Evolutionary conservation across 2,888 invertebrate genomes (phyloP).

Genomic region (Panopea generosa): DNA sequence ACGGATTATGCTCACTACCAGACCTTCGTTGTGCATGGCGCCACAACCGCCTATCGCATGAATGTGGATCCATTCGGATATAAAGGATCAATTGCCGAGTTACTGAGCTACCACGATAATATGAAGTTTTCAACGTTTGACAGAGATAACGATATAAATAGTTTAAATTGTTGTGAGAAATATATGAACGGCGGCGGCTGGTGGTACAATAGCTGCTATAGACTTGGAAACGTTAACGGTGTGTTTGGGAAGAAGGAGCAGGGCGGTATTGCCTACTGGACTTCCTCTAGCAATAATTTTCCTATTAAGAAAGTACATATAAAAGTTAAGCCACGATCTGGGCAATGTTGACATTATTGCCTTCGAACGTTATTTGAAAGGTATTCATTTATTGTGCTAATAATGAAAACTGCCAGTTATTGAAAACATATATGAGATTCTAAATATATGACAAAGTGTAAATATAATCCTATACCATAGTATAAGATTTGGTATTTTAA

Average conservation of each 20-base stretch:
- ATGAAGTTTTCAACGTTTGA: slow-evolving; percentile 49
- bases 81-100: slow-evolving; percentile 26
- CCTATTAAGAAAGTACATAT: slow-evolving; percentile 10
- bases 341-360: slow-evolving; percentile 17
- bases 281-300: neutral
- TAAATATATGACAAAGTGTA: no score
- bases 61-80: slow-evolving; percentile 85
- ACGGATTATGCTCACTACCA: slow-evolving; percentile 40
- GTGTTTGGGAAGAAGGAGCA: slow-evolving; percentile 33
- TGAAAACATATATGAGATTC: no score
- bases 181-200: slow-evolving; percentile 33
- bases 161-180: slow-evolving; percentile 8
- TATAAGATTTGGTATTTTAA: no score
- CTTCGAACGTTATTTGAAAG: no score
- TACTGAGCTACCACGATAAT: slow-evolving; percentile 41
- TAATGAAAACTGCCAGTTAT: no score
- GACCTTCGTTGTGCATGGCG: slow-evolving; percentile 47
- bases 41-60: slow-evolving; percentile 41
- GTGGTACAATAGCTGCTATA: slow-evolving; percentile 42
- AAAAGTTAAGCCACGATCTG: slow-evolving; percentile 11
- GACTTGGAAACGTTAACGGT: slow-evolving; percentile 37
- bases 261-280: slow-evolving; percentile 35
- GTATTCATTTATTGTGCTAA: no score
- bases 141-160: slow-evolving; percentile 37
- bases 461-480: no score